A percentile compares a stretch with the other conserved stretches of the same genome.
These are phyloP conservation scores for Phaonia tiefii DNA, from an alignment of 2,888 invertebrate genomes.

Conservation along the genomic window DNA sequence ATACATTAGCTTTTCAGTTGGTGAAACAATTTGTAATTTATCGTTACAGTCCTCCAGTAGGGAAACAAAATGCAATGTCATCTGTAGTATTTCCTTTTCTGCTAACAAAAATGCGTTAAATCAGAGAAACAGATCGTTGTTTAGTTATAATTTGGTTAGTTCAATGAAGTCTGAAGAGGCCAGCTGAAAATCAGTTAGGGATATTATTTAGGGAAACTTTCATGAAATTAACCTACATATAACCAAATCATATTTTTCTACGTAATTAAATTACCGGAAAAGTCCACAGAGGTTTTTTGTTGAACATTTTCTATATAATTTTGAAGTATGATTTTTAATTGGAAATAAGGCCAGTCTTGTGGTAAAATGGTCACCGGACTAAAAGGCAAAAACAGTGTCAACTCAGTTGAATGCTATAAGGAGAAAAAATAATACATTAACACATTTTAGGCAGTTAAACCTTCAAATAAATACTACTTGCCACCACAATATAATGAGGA, in stretches of 20 bases:
- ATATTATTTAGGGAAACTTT: neutral
- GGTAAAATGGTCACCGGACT: slow-evolving; percentile 87
- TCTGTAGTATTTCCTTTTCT: slow-evolving; percentile 77
- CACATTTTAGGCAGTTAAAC: no score
- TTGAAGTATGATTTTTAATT: slow-evolving; percentile 81
- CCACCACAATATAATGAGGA: slow-evolving; percentile 79
- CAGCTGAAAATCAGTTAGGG: neutral
- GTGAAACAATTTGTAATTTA: slow-evolving; percentile 75
- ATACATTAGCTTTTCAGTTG: slow-evolving; percentile 79
- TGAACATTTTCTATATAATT: slow-evolving; percentile 77
- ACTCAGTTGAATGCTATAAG: slow-evolving; percentile 77
- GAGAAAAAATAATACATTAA: slow-evolving; percentile 20
- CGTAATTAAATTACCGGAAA: slow-evolving; percentile 68
- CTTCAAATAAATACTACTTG: slow-evolving; percentile 67
- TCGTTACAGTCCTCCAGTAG: slow-evolving; percentile 74
- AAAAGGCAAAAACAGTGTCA: slow-evolving; percentile 81
- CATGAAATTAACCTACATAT: neutral
- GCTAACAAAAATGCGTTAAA: slow-evolving; percentile 52
- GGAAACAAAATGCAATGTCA: slow-evolving; percentile 77
- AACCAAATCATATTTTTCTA: neutral
- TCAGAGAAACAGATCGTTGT: neutral
- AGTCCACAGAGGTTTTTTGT: slow-evolving; percentile 69
- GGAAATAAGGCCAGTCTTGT: slow-evolving; percentile 90
- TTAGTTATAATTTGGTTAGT: no score
- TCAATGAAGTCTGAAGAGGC: no score